phyloP scores from a whole-genome alignment of 53 echinoderm and acorn worm species.

The Holothuria leucospilota region DNA sequence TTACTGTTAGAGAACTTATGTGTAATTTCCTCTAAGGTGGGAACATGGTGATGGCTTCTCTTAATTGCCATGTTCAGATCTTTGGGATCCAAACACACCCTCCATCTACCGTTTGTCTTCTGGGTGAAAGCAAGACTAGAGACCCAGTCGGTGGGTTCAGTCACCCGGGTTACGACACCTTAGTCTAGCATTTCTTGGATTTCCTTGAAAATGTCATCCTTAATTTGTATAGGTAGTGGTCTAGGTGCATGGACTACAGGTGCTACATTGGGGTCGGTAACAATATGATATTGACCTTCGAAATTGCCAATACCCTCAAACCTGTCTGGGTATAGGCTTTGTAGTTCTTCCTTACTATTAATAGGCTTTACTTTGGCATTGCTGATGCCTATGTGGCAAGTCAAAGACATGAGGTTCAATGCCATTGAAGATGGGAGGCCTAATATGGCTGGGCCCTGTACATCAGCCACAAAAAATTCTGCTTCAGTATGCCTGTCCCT shows the following conservation, averaged over 20 bases:
- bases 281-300: slow-evolving; percentile 55
- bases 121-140: slow-evolving; percentile 53
- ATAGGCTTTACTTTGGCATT: slow-evolving; percentile 1
- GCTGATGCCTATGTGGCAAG: slow-evolving; percentile 29
- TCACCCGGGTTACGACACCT: slow-evolving; percentile 67
- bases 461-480: slow-evolving; percentile 48
- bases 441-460: slow-evolving; percentile 57
- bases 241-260: slow-evolving; percentile 53
- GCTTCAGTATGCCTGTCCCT: slow-evolving; percentile 20
- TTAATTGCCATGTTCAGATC: slow-evolving; percentile 60
- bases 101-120: slow-evolving; percentile 61
- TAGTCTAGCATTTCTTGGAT: slow-evolving; percentile 59
- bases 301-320: slow-evolving; percentile 69
- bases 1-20: slow-evolving; percentile 60
- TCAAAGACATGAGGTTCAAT: slow-evolving; percentile 38
- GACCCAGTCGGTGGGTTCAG: slow-evolving; percentile 78
- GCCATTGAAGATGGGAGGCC: slow-evolving; percentile 43
- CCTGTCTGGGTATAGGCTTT: slow-evolving; percentile 53
- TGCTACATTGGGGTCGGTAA: slow-evolving; percentile 18
- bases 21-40: slow-evolving; percentile 64
- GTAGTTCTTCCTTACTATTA: slow-evolving; percentile 34
- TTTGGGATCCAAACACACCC: slow-evolving; percentile 71
- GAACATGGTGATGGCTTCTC: slow-evolving; percentile 61
- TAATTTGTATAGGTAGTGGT: slow-evolving; percentile 59
- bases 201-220: too few species aligned